phyloP scores from a whole-genome alignment of 2,888 invertebrate genomes.

The Tachystola acroxantha region DNA sequence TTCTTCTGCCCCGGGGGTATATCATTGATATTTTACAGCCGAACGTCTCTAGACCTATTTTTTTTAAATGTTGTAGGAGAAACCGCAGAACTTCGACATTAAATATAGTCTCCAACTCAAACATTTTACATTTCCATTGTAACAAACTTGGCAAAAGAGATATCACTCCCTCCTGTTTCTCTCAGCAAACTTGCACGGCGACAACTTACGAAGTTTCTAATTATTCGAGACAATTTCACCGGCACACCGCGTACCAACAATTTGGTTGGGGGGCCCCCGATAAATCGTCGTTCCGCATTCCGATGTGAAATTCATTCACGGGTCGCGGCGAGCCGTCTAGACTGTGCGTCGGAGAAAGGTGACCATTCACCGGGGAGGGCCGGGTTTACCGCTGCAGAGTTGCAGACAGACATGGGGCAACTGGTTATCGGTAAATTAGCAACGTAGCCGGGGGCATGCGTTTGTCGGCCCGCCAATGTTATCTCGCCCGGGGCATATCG shows the following conservation, averaged over 20 bases:
- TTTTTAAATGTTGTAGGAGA: no score
- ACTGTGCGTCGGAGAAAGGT: slow-evolving; percentile 77
- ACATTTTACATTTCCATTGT: no score
- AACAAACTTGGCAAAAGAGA: slow-evolving; percentile 1
- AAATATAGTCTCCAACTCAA: no score
- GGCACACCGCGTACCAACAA: slow-evolving; percentile 42
- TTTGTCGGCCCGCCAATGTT: slow-evolving; percentile 5
- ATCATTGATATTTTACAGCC: no score
- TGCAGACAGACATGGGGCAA: slow-evolving; percentile 48
- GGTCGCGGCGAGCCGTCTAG: slow-evolving; percentile 67
- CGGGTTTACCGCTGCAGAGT: slow-evolving; percentile 48
- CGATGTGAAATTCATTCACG: slow-evolving; percentile 71
- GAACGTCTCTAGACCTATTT: no score
- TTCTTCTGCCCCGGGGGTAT: no score
- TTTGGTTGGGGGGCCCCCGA: slow-evolving; percentile 48
- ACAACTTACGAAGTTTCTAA: slow-evolving; percentile 34
- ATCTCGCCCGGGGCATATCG: not conserved
- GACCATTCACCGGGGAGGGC: slow-evolving; percentile 66
- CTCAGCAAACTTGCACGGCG: slow-evolving; percentile 1
- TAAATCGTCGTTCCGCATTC: slow-evolving; percentile 73
- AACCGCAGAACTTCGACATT: no score
- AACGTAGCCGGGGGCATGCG: slow-evolving; percentile 9
- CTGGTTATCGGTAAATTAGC: slow-evolving; percentile 43
- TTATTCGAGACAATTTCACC: slow-evolving; percentile 54
- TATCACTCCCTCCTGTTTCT: not conserved